phyloP scores from a whole-genome alignment of 2,797 vertebrate genomes.

The Hybognathus amarus region DNA sequence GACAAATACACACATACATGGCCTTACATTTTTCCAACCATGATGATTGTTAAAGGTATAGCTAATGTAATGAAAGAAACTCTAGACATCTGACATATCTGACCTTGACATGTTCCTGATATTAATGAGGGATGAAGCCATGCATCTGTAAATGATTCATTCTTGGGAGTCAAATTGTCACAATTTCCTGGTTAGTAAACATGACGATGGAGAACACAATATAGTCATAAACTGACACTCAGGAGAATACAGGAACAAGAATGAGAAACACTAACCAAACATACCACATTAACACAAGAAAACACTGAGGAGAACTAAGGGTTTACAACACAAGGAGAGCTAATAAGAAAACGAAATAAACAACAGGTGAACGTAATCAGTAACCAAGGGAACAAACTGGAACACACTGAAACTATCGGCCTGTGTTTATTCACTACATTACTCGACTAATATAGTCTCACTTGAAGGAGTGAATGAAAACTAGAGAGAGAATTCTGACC shows the following conservation, averaged over 20 bases:
- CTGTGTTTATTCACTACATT: neutral
- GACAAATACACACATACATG: constrained; percentile 13
- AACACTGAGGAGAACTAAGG: neutral
- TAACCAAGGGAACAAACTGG: neutral
- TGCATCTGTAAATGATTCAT: neutral
- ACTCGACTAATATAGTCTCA: neutral
- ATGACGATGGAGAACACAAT: neutral
- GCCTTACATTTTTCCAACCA: neutral
- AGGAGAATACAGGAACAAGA: neutral
- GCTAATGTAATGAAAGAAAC: neutral
- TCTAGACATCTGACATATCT: neutral
- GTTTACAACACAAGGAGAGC: neutral
- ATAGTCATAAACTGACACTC: neutral
- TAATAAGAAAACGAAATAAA: neutral
- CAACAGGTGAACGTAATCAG: neutral
- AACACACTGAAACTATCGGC: neutral
- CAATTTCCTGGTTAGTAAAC: neutral
- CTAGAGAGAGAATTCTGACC: neutral
- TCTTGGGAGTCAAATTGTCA: neutral
- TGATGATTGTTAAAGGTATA: neutral
- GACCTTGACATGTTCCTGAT: neutral
- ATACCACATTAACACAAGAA: neutral
- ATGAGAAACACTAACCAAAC: neutral
- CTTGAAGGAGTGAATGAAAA: neutral
- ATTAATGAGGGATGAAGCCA: neutral